phyloP scores from a whole-genome alignment of 2,797 vertebrate genomes.

The Botia almorhae region DNA sequence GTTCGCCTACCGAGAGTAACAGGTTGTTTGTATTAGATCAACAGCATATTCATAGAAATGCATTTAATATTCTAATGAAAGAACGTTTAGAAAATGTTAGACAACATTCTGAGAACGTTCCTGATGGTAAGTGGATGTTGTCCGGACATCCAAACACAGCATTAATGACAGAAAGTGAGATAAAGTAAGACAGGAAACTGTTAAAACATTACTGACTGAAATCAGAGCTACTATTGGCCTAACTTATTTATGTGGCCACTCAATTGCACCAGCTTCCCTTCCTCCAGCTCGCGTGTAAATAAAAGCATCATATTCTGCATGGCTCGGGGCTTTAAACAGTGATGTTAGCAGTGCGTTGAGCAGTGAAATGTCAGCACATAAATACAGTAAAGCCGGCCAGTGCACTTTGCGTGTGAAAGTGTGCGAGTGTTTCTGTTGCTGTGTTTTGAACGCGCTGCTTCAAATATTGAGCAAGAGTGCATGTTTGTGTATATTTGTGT shows the following conservation, averaged over 20 bases:
- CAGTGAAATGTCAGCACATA: slow-evolving; percentile 70
- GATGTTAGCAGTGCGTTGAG: slow-evolving; percentile 62
- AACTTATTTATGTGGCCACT: slow-evolving; percentile 12
- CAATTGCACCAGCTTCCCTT: slow-evolving; percentile 46
- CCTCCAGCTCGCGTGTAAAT: slow-evolving; percentile 58
- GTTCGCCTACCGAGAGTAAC: too few species aligned
- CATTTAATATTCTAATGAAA: neutral
- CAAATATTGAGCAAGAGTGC: slow-evolving; percentile 4
- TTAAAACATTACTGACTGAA: slow-evolving; percentile 36
- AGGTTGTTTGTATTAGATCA: too few species aligned
- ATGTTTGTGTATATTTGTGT: slow-evolving; percentile 21
- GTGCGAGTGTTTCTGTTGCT: too few species aligned
- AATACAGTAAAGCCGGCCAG: too few species aligned
- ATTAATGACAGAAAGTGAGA: neutral
- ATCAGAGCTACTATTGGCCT: slow-evolving; percentile 29
- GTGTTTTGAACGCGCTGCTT: too few species aligned
- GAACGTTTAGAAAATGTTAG: too few species aligned
- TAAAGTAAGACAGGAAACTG: neutral
- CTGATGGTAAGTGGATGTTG: slow-evolving; percentile 10
- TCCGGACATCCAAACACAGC: neutral
- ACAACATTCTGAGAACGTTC: too few species aligned
- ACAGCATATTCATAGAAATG: too few species aligned
- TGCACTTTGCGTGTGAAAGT: too few species aligned
- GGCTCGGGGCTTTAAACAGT: slow-evolving; percentile 51
- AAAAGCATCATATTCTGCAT: slow-evolving; percentile 58